phyloP scores from a whole-genome alignment of 2,113 vertebrate genomes.

The Oreochromis aureus region DNA sequence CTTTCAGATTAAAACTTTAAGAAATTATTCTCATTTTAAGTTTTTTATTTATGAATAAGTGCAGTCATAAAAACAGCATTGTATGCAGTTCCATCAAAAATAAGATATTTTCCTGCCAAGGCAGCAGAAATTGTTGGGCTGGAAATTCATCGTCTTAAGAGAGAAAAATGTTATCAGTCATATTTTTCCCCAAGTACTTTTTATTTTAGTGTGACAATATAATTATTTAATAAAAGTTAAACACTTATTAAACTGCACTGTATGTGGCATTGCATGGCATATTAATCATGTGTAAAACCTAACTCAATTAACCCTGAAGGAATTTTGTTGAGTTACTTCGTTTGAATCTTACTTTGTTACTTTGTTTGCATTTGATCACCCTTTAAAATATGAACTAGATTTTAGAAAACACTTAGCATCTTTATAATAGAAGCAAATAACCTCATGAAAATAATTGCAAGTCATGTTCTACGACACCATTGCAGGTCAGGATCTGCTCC shows the following conservation, averaged over 20 bases:
- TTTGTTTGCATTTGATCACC: background rate
- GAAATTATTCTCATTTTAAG: background rate
- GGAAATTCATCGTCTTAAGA: background rate
- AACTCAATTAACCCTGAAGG: background rate
- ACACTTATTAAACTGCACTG: background rate
- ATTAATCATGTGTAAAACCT: background rate
- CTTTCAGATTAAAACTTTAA: background rate
- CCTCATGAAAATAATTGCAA: background rate
- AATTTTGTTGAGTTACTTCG: background rate
- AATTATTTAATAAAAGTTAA: background rate
- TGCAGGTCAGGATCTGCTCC: conserved; percentile 83
- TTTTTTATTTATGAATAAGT: background rate
- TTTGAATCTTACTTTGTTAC: background rate
- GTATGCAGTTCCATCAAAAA: background rate
- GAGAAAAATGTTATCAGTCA: background rate
- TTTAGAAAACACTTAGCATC: background rate
- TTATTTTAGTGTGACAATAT: background rate
- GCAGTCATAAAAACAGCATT: background rate
- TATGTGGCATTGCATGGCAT: background rate
- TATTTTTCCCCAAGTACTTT: background rate
- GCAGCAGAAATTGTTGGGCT: background rate
- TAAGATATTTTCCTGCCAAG: background rate
- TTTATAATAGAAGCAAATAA: background rate
- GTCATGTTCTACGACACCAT: background rate
- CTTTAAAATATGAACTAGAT: background rate